Evolutionary conservation across 1,140 invertebrate genomes (phyloP).

Genomic region (Cydia amplana): DNA sequence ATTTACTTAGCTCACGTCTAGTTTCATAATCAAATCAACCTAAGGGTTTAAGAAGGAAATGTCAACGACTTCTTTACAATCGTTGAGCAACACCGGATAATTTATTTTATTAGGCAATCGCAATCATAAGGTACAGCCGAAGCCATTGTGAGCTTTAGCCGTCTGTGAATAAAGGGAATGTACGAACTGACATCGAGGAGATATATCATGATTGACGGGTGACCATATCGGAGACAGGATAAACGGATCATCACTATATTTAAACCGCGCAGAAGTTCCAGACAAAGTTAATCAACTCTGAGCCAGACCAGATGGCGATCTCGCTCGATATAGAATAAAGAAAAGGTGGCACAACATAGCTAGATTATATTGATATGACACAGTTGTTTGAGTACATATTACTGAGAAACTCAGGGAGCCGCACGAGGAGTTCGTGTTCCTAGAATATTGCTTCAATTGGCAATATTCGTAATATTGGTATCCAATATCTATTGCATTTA

Average conservation of each 20-base stretch:
- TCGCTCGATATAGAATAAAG: constrained; percentile 22
- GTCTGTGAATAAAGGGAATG: constrained; percentile 25
- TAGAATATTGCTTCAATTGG: not conserved
- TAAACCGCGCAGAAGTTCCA: constrained; percentile 24
- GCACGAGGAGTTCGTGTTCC: not conserved
- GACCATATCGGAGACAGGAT: constrained; percentile 27
- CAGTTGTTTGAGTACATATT: not conserved
- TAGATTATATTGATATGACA: not conserved
- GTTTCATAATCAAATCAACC: constrained; percentile 20
- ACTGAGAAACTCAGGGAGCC: not conserved
- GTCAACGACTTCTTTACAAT: constrained; percentile 30
- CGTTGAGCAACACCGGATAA: constrained; percentile 27
- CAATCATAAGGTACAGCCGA: constrained; percentile 4
- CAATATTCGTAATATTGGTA: not conserved
- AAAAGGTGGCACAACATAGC: not conserved
- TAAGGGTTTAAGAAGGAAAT: constrained; percentile 20
- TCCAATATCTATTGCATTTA: not conserved
- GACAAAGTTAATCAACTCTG: constrained; percentile 1
- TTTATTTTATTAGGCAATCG: constrained; percentile 32
- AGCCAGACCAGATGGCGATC: constrained; percentile 22
- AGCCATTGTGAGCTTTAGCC: constrained; percentile 2
- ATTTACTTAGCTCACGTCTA: not conserved
- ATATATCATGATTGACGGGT: constrained; percentile 13
- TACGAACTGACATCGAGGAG: constrained; percentile 1
- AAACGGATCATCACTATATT: constrained; percentile 25